These are phyloP conservation scores for Eristalinus aeneus DNA, from an alignment of 2,888 invertebrate species.

Conservation along the genomic window DNA sequence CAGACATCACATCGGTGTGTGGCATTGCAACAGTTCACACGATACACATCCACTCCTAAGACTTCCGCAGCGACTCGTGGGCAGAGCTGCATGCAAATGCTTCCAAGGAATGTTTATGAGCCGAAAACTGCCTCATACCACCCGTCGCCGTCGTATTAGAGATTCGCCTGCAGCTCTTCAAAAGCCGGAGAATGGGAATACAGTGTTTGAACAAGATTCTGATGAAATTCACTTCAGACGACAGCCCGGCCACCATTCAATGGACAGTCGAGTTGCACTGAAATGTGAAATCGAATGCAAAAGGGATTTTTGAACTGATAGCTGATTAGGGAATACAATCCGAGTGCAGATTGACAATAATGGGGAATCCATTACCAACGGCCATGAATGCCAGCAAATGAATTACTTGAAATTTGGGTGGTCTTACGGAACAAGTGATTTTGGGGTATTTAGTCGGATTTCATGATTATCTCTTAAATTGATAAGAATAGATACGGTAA, in stretches of 20 bases:
- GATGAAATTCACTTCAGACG: not conserved
- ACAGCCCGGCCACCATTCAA: not conserved
- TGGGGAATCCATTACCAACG: not conserved
- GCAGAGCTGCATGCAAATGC: not conserved
- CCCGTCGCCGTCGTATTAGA: not conserved
- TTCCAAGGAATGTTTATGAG: constrained; percentile 18
- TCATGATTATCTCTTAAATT: too few relatives aligned
- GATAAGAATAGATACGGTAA: too few relatives aligned
- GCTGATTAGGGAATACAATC: not conserved
- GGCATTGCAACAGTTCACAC: constrained; percentile 10
- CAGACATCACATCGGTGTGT: not conserved
- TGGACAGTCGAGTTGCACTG: not conserved
- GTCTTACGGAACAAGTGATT: not conserved
- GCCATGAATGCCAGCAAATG: not conserved
- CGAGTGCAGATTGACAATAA: not conserved
- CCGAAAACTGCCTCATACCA: constrained; percentile 18
- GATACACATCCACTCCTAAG: not conserved
- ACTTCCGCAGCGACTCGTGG: not conserved
- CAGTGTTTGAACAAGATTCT: not conserved
- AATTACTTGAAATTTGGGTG: not conserved
- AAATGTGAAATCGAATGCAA: not conserved
- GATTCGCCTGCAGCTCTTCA: not conserved
- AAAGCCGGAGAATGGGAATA: not conserved
- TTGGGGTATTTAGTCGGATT: too few relatives aligned
- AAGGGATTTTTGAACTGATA: not conserved